Percentiles rank a stretch among this genome's conserved stretches.
Evolutionary conservation across 2,797 vertebrate species (phyloP).

Genomic region (Fundulus diaphanus): DNA sequence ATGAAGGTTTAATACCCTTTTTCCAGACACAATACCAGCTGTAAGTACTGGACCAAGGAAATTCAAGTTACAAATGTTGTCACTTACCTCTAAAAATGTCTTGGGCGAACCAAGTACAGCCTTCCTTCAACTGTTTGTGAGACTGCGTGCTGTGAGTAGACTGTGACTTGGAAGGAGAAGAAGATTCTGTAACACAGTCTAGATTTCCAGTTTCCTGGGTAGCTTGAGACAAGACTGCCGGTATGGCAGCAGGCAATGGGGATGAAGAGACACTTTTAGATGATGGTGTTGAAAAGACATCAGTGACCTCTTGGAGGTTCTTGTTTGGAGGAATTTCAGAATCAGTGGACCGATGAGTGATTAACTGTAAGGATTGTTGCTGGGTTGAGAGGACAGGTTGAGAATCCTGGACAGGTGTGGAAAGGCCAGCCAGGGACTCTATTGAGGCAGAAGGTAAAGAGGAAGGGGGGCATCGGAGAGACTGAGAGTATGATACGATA

Average conservation of each 20-base stretch:
- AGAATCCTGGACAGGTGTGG: slow-evolving; percentile 82
- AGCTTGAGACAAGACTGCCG: slow-evolving; percentile 63
- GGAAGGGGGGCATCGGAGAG: slow-evolving; percentile 44
- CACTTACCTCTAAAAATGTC: slow-evolving; percentile 72
- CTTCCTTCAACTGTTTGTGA: slow-evolving; percentile 59
- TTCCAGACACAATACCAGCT: not conserved
- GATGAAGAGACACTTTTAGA: slow-evolving; percentile 54
- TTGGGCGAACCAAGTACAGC: slow-evolving; percentile 49
- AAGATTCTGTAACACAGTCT: slow-evolving; percentile 53
- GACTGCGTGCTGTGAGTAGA: slow-evolving; percentile 39
- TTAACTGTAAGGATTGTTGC: slow-evolving; percentile 33
- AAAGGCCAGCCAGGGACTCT: slow-evolving; percentile 71
- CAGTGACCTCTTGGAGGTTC: slow-evolving; percentile 40
- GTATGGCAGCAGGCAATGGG: slow-evolving; percentile 34
- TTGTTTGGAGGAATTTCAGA: slow-evolving; percentile 31
- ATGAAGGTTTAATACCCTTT: not conserved
- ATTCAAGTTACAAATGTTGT: not conserved
- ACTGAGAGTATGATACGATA: slow-evolving; percentile 27
- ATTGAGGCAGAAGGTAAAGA: slow-evolving; percentile 47
- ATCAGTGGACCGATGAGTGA: slow-evolving; percentile 31
- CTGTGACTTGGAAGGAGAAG: slow-evolving; percentile 34
- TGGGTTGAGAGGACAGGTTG: slow-evolving; percentile 60
- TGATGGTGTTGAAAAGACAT: slow-evolving; percentile 44
- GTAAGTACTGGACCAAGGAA: not conserved
- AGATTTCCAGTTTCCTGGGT: slow-evolving; percentile 66